Conservation (phyloP, 2,113 vertebrate genomes). For the Tachysurus fulvidraco region DNA sequence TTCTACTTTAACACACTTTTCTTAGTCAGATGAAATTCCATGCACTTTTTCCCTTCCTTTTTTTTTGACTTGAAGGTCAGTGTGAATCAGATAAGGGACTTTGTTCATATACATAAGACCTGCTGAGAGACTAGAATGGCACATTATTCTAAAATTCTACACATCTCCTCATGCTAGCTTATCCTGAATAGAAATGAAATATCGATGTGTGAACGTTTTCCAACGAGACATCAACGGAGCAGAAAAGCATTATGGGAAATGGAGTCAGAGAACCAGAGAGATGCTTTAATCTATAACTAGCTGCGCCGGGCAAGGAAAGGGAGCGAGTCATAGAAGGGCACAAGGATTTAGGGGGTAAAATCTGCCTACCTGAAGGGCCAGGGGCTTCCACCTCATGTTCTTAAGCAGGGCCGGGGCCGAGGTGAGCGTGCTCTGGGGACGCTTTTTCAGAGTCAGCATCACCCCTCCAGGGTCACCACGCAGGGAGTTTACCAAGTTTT, state of each 20-base stretch:
- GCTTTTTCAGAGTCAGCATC: constrained; percentile 99
- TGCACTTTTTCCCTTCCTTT: not conserved
- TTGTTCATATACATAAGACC: too few relatives aligned
- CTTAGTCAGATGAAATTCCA: not conserved
- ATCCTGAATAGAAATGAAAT: not conserved
- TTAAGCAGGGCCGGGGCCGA: constrained; percentile 98
- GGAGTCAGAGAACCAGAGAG: not conserved
- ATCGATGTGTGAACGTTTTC: not conserved
- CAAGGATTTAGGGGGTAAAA: constrained; percentile 3
- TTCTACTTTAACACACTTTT: not conserved
- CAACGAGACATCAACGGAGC: not conserved
- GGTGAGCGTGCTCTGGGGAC: constrained; percentile 99
- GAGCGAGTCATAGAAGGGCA: not conserved
- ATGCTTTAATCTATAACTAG: not conserved
- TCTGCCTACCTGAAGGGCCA: constrained; percentile 97
- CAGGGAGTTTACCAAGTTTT: constrained; percentile 99
- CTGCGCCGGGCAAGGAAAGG: not conserved
- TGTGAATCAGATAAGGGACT: not conserved
- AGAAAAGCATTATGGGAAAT: constrained; percentile 26
- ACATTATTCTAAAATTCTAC: not conserved
- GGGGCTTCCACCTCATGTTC: constrained; percentile 99
- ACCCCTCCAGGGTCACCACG: constrained; percentile 97
- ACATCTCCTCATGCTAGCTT: not conserved
- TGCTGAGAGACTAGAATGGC: not conserved
- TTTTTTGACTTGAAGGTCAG: too few relatives aligned